Percentiles rank a stretch among this genome's conserved stretches.
These are phyloP conservation scores for Noctilio leporinus DNA, from an alignment of 2,113 vertebrate species.

Conservation along the genomic window DNA sequence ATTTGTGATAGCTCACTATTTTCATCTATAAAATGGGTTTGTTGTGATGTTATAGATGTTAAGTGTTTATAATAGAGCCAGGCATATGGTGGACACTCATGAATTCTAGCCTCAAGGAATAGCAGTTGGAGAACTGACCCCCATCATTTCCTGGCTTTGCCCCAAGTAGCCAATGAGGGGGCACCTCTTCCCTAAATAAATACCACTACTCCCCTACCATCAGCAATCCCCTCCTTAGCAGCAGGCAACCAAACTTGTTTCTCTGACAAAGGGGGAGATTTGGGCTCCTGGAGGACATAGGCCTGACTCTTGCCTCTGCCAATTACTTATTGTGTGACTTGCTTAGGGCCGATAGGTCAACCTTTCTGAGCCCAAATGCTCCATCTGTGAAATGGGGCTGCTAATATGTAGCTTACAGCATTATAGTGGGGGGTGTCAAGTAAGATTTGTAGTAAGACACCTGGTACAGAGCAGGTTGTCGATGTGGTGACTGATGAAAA, in stretches of 20 bases:
- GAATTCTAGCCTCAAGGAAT: background rate
- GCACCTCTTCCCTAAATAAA: background rate
- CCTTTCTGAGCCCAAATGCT: background rate
- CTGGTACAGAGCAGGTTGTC: background rate
- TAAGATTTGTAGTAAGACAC: background rate
- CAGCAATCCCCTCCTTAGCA: background rate
- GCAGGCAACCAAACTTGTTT: background rate
- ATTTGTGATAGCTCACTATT: background rate
- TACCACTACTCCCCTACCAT: background rate
- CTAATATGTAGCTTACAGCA: background rate
- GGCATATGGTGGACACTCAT: background rate
- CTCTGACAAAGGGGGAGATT: background rate
- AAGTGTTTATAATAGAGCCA: background rate
- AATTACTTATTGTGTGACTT: background rate
- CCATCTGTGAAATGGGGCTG: background rate
- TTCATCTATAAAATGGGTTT: background rate
- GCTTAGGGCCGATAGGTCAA: background rate
- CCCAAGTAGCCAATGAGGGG: background rate
- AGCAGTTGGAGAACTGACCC: background rate
- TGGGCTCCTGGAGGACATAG: background rate
- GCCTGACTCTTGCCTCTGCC: background rate
- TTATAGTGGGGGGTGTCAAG: background rate
- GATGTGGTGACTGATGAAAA: background rate
- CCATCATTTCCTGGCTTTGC: background rate
- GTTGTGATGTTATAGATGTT: background rate